Evolutionary conservation across 2,113 vertebrate species (phyloP).

Genomic region (Cololabis saira): DNA sequence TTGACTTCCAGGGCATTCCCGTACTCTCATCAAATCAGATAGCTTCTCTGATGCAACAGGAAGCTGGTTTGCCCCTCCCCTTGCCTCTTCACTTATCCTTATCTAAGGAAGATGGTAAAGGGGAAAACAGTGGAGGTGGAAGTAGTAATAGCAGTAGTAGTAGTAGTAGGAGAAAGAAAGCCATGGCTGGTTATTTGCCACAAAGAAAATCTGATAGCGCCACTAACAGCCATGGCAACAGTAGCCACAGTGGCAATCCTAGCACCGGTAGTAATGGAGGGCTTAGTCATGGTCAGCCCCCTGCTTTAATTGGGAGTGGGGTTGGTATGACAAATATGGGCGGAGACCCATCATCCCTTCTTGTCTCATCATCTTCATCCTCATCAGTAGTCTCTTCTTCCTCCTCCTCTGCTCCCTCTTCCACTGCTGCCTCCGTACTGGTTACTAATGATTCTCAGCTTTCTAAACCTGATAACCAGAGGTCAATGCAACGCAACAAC

Average conservation of each 20-base stretch:
- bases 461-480: slow-evolving; percentile 79
- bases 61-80: slow-evolving; percentile 82
- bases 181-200: slow-evolving; percentile 85
- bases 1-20: slow-evolving; percentile 86
- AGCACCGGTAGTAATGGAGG: slow-evolving; percentile 73
- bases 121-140: slow-evolving; percentile 73
- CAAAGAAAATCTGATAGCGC: slow-evolving; percentile 81
- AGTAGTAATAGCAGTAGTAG: slow-evolving; percentile 70
- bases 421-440: slow-evolving; percentile 81
- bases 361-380: slow-evolving; percentile 82
- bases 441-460: slow-evolving; percentile 83
- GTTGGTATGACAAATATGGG: slow-evolving; percentile 79
- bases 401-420: slow-evolving; percentile 82
- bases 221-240: slow-evolving; percentile 69
- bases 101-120: slow-evolving; percentile 83
- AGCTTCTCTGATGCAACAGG: slow-evolving; percentile 85
- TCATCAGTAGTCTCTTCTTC: slow-evolving; percentile 82
- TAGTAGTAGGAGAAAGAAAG: slow-evolving; percentile 85
- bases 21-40: slow-evolving; percentile 86
- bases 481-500: slow-evolving; percentile 74
- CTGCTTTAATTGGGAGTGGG: slow-evolving; percentile 78
- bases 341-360: slow-evolving; percentile 79
- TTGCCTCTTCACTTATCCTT: slow-evolving; percentile 83
- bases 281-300: slow-evolving; percentile 76
- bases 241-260: slow-evolving; percentile 77